These are phyloP conservation scores for Nasonovia ribisnigri DNA, from an alignment of 2,888 invertebrate species.

Conservation along the genomic window DNA sequence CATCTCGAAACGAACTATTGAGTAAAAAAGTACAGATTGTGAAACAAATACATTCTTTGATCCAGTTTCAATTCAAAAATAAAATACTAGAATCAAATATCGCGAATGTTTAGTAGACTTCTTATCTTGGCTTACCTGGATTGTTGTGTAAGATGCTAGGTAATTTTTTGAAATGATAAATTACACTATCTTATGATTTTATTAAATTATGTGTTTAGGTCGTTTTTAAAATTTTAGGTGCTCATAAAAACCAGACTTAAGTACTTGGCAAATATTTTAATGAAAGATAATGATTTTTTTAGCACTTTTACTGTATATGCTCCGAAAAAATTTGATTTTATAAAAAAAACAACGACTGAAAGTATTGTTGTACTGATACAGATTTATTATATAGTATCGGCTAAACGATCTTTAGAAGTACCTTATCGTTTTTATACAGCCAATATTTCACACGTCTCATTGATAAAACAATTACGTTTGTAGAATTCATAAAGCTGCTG, in stretches of 20 bases:
- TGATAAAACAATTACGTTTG: background rate
- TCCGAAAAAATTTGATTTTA: background rate
- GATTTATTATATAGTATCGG: background rate
- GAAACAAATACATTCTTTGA: background rate
- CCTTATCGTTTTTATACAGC: background rate
- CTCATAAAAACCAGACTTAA: background rate
- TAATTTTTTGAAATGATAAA: background rate
- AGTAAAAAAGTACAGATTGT: background rate
- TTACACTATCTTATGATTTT: background rate
- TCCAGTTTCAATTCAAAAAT: background rate
- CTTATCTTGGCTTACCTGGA: background rate
- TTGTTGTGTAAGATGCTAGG: background rate
- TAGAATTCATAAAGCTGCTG: background rate
- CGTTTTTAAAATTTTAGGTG: background rate
- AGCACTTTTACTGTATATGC: background rate
- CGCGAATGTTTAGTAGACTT: background rate
- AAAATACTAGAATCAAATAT: background rate
- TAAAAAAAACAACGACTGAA: background rate
- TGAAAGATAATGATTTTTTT: background rate
- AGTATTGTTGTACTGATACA: background rate
- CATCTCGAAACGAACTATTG: background rate
- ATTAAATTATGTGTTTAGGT: background rate
- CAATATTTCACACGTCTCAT: constrained; percentile 2
- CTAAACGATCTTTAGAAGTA: background rate
- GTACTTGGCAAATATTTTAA: background rate